Conservation (phyloP, 2,888 invertebrate genomes). For the Drosophila infuscata region DNA sequence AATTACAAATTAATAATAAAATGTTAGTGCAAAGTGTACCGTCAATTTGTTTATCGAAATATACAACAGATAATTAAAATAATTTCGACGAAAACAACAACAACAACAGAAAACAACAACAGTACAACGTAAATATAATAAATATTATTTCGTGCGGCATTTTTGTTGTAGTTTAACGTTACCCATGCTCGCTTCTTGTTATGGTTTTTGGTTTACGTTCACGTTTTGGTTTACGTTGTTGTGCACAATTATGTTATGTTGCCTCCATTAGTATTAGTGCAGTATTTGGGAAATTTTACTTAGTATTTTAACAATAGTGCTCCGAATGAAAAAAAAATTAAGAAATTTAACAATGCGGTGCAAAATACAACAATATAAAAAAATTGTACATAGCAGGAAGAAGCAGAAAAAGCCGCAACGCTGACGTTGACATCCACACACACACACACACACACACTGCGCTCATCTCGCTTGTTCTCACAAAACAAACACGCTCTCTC, state of each 20-base stretch:
- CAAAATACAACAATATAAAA: constrained; percentile 60
- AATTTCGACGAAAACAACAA: constrained; percentile 16
- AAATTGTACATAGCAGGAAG: constrained; percentile 54
- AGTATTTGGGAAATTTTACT: constrained; percentile 62
- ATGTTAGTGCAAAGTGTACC: constrained; percentile 33
- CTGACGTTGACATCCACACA: constrained; percentile 69
- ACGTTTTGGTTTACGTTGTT: constrained; percentile 1
- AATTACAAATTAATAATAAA: constrained; percentile 13
- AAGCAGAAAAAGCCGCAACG: constrained; percentile 80
- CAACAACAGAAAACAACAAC: constrained; percentile 26
- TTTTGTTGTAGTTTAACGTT: constrained; percentile 23
- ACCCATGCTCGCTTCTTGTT: constrained; percentile 12
- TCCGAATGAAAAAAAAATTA: constrained; percentile 39
- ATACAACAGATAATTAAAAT: constrained; percentile 51
- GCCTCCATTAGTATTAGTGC: constrained; percentile 26
- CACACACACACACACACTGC: constrained; percentile 7
- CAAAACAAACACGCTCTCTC: constrained; percentile 7
- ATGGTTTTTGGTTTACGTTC: constrained; percentile 15
- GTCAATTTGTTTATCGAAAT: constrained; percentile 34
- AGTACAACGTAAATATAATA: constrained; percentile 67
- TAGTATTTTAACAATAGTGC: constrained; percentile 49
- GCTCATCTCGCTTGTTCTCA: constrained; percentile 10
- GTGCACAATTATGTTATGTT: constrained; percentile 12
- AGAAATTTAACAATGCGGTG: constrained; percentile 68
- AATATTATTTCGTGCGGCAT: constrained; percentile 23